A percentile compares a stretch with the other conserved stretches of the same genome.
These are phyloP conservation scores for Lepidochrysops patricia DNA, from an alignment of 2,888 invertebrate genomes.

Conservation along the genomic window DNA sequence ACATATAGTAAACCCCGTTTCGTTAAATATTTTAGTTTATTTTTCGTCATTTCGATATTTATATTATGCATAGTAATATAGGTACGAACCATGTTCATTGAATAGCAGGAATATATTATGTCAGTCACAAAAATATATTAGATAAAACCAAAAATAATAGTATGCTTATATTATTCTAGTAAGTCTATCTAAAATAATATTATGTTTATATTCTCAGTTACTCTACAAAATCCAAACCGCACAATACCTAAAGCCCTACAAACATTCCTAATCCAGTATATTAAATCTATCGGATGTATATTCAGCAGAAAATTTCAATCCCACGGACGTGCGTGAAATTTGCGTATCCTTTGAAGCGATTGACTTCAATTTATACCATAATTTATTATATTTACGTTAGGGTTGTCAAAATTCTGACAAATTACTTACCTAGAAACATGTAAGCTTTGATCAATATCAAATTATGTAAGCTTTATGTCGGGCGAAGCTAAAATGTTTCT, in stretches of 20 bases:
- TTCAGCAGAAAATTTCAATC: conserved; percentile 30
- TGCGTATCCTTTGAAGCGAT: conserved; percentile 10
- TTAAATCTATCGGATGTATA: neutral
- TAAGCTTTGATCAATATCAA: neutral
- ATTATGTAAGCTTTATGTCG: neutral
- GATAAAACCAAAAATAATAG: too few species aligned
- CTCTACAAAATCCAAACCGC: neutral
- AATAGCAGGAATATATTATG: too few species aligned
- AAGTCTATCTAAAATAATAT: too few species aligned
- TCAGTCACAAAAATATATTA: too few species aligned
- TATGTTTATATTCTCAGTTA: too few species aligned
- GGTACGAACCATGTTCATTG: too few species aligned
- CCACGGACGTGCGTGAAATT: conserved; percentile 21
- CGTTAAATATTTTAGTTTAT: neutral
- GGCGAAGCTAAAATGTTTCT: too few species aligned
- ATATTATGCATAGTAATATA: too few species aligned
- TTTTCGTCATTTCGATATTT: too few species aligned
- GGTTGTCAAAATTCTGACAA: neutral
- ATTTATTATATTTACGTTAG: conserved; percentile 1
- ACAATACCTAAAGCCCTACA: neutral
- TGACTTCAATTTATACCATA: conserved; percentile 8
- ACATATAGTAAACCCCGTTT: neutral
- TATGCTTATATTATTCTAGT: too few species aligned
- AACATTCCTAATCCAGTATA: neutral
- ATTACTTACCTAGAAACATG: neutral